phyloP scores from a whole-genome alignment of 2,888 invertebrate genomes.

The Chymomyza amoena region DNA sequence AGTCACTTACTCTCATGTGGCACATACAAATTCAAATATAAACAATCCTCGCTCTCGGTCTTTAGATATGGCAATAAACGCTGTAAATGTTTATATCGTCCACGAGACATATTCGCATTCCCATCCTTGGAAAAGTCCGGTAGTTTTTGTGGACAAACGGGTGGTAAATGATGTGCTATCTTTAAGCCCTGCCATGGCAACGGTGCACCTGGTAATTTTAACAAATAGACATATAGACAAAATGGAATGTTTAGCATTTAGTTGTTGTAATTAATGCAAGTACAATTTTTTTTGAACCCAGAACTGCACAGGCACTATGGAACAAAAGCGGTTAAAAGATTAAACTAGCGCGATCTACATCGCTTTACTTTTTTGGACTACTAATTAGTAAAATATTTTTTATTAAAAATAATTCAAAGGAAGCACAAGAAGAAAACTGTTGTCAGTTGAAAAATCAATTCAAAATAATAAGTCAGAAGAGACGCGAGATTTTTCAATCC shows the following conservation, averaged over 20 bases:
- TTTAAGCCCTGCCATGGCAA: conserved; percentile 88
- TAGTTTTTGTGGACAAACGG: conserved; percentile 92
- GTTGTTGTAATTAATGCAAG: neutral
- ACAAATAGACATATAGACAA: neutral
- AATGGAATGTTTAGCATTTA: neutral
- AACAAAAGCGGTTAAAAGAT: neutral
- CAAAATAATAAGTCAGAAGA: too few relatives aligned
- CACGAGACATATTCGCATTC: conserved; percentile 82
- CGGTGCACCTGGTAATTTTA: conserved; percentile 82
- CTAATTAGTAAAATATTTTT: too few relatives aligned
- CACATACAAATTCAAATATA: conserved; percentile 94
- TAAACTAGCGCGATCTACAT: too few relatives aligned
- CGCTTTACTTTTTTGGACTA: too few relatives aligned
- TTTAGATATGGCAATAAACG: conserved; percentile 85
- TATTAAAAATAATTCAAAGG: too few relatives aligned
- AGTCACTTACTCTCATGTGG: conserved; percentile 87
- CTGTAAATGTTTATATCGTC: conserved; percentile 85
- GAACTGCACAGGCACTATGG: neutral
- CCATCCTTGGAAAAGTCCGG: conserved; percentile 82
- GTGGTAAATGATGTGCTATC: conserved; percentile 85
- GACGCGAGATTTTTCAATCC: too few relatives aligned
- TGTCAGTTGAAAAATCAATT: too few relatives aligned
- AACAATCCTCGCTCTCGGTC: conserved; percentile 90
- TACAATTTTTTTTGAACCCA: neutral
- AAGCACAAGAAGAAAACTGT: too few relatives aligned